phyloP scores from a whole-genome alignment of 2,113 vertebrate genomes.

The Apeltes quadracus region DNA sequence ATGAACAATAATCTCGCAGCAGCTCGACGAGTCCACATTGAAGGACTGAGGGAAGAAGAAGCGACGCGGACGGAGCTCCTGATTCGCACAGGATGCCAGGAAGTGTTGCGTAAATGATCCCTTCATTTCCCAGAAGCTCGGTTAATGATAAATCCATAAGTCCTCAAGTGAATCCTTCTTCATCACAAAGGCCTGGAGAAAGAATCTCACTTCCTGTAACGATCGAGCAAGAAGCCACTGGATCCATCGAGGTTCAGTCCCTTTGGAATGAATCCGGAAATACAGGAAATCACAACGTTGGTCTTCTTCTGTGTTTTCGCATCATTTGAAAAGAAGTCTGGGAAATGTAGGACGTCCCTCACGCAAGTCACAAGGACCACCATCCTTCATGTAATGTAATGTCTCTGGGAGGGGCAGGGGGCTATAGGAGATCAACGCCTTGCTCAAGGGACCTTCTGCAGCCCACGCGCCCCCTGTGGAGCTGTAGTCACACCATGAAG shows the following conservation, averaged over 20 bases:
- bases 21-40: background rate
- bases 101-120: background rate
- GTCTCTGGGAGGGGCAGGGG: too few relatives aligned
- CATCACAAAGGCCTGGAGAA: background rate
- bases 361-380: too few relatives aligned
- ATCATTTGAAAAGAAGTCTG: too few relatives aligned
- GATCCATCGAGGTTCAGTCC: background rate
- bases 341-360: too few relatives aligned
- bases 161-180: background rate
- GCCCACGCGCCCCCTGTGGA: background rate
- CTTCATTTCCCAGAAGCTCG: constrained; percentile 3
- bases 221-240: too few relatives aligned
- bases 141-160: background rate
- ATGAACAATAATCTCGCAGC: background rate
- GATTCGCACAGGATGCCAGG: background rate
- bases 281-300: too few relatives aligned
- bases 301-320: too few relatives aligned
- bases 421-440: background rate
- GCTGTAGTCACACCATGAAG: constrained; percentile 10
- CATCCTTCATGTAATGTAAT: too few relatives aligned
- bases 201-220: background rate
- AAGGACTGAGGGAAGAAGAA: background rate
- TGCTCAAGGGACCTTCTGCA: constrained; percentile 2
- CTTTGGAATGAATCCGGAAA: too few relatives aligned
- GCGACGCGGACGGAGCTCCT: background rate